These are phyloP conservation scores for Eulemur rufifrons DNA, from an alignment of 2,113 vertebrate genomes.

Conservation along the genomic window DNA sequence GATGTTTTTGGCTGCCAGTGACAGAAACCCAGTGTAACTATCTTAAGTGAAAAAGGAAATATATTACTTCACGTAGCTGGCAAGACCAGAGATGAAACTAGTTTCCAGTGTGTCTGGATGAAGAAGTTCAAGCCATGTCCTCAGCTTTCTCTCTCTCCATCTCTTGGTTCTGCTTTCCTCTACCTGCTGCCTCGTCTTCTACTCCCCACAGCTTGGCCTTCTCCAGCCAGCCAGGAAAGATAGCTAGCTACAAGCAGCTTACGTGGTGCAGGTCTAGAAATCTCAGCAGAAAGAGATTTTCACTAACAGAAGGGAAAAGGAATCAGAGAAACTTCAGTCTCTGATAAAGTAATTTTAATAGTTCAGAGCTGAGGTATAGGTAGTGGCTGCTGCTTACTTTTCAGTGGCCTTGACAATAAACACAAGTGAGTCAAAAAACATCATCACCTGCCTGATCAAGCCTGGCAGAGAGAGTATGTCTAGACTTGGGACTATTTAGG, in stretches of 20 bases:
- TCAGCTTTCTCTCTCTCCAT: neutral
- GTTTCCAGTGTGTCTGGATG: neutral
- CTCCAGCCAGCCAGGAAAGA: neutral
- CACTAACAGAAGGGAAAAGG: neutral
- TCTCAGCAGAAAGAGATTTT: neutral
- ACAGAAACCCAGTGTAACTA: slow-evolving; percentile 32
- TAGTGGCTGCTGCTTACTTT: neutral
- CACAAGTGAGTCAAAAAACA: neutral
- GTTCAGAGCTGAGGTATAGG: neutral
- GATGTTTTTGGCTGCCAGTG: neutral
- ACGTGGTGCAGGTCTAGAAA: neutral
- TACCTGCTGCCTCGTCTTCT: neutral
- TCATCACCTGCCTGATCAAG: neutral
- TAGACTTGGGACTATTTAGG: neutral
- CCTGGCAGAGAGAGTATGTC: neutral
- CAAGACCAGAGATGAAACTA: neutral
- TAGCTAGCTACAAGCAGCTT: neutral
- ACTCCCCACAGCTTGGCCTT: neutral
- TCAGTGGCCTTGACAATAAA: neutral
- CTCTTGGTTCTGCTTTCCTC: neutral
- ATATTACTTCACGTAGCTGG: neutral
- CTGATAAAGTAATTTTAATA: neutral
- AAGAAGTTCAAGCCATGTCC: neutral
- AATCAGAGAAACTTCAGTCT: neutral
- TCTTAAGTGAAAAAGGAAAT: neutral